A percentile compares a stretch with the other conserved stretches of the same genome.
phyloP scores from a whole-genome alignment of 2,113 vertebrate genomes.

The Cranoglanis bouderius region DNA sequence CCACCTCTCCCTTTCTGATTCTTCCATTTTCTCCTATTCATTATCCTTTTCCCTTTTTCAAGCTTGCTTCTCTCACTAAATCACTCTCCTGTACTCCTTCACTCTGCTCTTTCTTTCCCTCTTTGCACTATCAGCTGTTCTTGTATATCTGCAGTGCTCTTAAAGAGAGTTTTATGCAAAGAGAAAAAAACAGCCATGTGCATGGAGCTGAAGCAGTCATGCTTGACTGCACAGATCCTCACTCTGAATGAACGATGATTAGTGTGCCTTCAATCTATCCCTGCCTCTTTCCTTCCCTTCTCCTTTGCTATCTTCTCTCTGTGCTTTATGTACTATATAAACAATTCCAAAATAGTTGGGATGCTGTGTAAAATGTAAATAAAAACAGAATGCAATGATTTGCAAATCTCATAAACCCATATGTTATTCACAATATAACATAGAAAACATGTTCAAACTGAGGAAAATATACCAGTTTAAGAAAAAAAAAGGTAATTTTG shows the following conservation, averaged over 20 bases:
- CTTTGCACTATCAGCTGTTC: conserved; percentile 54
- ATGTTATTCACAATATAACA: too few relatives aligned
- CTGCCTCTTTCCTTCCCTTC: conserved; percentile 38
- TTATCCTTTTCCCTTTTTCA: background rate
- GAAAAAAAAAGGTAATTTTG: too few relatives aligned
- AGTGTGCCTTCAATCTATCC: conserved; percentile 47
- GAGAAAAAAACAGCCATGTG: conserved; percentile 60
- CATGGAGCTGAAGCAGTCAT: conserved; percentile 64
- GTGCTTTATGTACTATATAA: background rate
- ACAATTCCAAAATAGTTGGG: too few relatives aligned
- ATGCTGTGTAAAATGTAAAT: too few relatives aligned
- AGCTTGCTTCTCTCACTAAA: conserved; percentile 14
- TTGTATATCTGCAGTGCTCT: conserved; percentile 62
- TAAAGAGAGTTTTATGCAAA: conserved; percentile 64
- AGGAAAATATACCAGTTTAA: too few relatives aligned
- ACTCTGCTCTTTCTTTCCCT: conserved; percentile 56
- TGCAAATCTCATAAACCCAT: too few relatives aligned
- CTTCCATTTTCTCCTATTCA: background rate
- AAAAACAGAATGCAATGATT: too few relatives aligned
- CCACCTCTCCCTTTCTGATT: background rate
- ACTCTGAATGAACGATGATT: conserved; percentile 66
- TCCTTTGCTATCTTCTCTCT: conserved; percentile 33
- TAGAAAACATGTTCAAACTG: too few relatives aligned
- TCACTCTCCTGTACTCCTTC: conserved; percentile 50
- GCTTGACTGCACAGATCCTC: conserved; percentile 67